Conservation (phyloP, 2,797 vertebrate species). For the Gobionotothen gibberifrons region DNA sequence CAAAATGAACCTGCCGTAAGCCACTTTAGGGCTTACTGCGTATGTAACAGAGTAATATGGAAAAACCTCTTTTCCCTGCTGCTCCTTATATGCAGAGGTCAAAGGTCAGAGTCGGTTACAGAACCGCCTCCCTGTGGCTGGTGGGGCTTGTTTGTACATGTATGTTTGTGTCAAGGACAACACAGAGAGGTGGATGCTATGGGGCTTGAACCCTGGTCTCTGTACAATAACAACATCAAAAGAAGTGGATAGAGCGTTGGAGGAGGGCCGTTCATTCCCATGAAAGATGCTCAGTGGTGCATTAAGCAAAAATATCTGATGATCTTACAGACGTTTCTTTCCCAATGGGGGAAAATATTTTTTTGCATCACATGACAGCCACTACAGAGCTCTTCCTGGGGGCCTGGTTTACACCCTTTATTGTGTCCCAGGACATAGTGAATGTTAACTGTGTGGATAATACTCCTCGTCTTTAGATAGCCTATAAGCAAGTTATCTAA, state of each 20-base stretch:
- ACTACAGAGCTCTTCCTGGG: too few species aligned
- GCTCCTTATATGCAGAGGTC: slow-evolving; percentile 35
- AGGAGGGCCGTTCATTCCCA: too few species aligned
- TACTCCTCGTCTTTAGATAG: neutral
- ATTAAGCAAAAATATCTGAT: too few species aligned
- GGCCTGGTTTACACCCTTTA: neutral
- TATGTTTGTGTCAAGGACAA: slow-evolving; percentile 27
- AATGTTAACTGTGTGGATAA: neutral
- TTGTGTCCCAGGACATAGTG: neutral
- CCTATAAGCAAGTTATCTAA: too few species aligned
- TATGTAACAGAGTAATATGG: slow-evolving; percentile 34
- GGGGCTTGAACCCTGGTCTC: slow-evolving; percentile 15
- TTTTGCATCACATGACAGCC: too few species aligned
- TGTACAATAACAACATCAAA: neutral
- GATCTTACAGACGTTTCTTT: too few species aligned
- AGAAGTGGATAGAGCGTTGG: too few species aligned
- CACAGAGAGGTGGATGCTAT: neutral
- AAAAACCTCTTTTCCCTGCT: slow-evolving; percentile 20
- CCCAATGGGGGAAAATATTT: too few species aligned
- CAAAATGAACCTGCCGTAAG: slow-evolving; percentile 28
- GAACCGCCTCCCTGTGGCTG: slow-evolving; percentile 25
- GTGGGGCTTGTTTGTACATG: neutral
- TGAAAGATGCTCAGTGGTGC: too few species aligned
- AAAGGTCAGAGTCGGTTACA: slow-evolving; percentile 30
- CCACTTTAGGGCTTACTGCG: slow-evolving; percentile 20